phyloP scores from a whole-genome alignment of 2,888 invertebrate genomes.

The Andrena trimmerana region DNA sequence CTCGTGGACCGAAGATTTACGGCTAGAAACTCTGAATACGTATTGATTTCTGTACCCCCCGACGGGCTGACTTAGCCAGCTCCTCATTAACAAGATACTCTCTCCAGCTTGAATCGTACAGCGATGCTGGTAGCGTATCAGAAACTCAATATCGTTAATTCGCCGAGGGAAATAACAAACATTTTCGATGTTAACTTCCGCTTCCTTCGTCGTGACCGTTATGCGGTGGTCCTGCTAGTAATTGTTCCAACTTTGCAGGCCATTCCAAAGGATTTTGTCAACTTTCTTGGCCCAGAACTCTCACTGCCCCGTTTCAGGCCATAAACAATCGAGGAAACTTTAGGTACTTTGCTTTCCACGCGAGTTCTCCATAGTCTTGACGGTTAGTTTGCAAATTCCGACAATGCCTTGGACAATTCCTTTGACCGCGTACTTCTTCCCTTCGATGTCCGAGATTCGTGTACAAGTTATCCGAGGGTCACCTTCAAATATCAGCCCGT shows the following conservation, averaged over 20 bases:
- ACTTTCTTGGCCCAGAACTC: no score
- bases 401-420: background rate
- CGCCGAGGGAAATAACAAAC: constrained; percentile 17
- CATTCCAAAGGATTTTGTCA: no score
- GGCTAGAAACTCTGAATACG: constrained; percentile 62
- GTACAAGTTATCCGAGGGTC: constrained; percentile 23
- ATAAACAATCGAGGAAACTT: background rate
- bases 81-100: constrained; percentile 40
- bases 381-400: background rate
- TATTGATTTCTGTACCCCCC: constrained; percentile 66
- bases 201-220: no score
- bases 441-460: background rate
- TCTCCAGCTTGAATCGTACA: constrained; percentile 4
- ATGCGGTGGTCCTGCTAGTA: no score
- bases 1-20: constrained; percentile 13
- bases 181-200: background rate
- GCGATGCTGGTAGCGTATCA: constrained; percentile 18
- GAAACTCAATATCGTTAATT: constrained; percentile 17
- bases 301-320: background rate
- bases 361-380: background rate
- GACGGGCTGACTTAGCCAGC: constrained; percentile 26
- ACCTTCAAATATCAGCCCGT: constrained; percentile 28
- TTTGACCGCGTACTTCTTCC: no score
- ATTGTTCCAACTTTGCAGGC: no score
- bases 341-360: background rate